Base-by-base conservation (phyloP, 2,797 vertebrate species). In the Centropyge bicolor region DNA sequence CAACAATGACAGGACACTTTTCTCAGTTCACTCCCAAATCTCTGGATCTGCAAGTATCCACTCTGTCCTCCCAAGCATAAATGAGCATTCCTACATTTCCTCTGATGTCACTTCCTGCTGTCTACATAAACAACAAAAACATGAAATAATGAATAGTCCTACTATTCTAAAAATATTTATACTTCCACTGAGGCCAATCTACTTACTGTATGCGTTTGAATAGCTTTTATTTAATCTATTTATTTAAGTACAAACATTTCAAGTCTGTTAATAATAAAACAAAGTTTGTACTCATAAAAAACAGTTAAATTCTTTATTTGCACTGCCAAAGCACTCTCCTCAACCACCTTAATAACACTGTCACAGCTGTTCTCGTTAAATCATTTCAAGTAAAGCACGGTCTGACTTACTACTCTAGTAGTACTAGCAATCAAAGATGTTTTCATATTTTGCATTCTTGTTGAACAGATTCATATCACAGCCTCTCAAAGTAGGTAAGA, bases 241-340 rank as follows among this genome's bases (percentile, higher is more conserved):
- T 5, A 22, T 6, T 27, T n/a, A 51, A 22, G 35, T 41, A 43
- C 11, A 13, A 63, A 27, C 19, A 36, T 22, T 17, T 40, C 4
- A 41, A 46, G 17, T 55, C 38, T 14, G 35, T 64, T 57, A 17
- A 56, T 38, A n/a, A 80, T 17, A 17, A 66, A 31, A 66, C 20
- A 52, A 51, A 27, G 16, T n/a, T 4, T 67, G 54, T 1, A n/a
- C 4, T 56, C 7, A 36, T 45, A 57, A 54, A 16, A 74, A n/a
- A 8, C 20, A 36, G 17, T 22, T 60, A 2, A 13, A 4, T 45
- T 40, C 31, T 46, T 54, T 48, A 52, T 35, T 46, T 61, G 20
- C 40, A 70, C 13, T 16, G 38, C 10, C 12, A 19, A 61, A 70
- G 45, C 9, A 64, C 12, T 35, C 19, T 43, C 0, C 8, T 49